Base-by-base conservation (phyloP, 2,113 vertebrate species). In the Pelobates fuscus region DNA sequence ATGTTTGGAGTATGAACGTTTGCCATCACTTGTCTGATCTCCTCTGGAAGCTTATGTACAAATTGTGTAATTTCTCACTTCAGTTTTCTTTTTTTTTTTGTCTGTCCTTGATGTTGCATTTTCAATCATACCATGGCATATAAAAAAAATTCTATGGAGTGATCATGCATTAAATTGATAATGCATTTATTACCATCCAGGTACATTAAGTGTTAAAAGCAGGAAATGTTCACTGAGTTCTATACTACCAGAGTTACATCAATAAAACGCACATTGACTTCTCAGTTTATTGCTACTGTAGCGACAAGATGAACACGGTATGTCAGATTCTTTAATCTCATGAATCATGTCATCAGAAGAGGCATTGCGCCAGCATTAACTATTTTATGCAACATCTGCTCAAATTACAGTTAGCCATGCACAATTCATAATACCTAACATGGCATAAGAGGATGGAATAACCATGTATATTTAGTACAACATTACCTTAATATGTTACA, bases 301-400 rank as follows among this genome's bases (percentile, higher is more conserved):
- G 20, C 11, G 10, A 59, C 55, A 25, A 18, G 44, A 14, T 49
- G 44, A 49, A 8, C 55, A 59, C 55, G 25, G 55, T 23, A 59
- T 59, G 55, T 59, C 55, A 59, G 23, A 59, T 25, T 59, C 55
- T 59, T 59, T 59, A 59, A 59, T 59, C 55, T 25, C 24, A 26
- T 20, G 21, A 55, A 55, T 55, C 52, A 55, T 59, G 23, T 59
- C 55, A 24, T 26, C 55, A 59, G 32, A 37, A 10, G 32, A 37
- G 32, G 32, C 32, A 26, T 21, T 25, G 25, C 24, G 8, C 55
- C 55, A 26, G 5, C 25, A 10, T 24, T 24, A 58, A 58, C 55
- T 25, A 58, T 58, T 59, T 55, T 26, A 59, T 25, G 55, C 55
- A 59, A 25, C 55, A 59, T 25, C 55, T 59, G 55, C 55, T 59